These are phyloP conservation scores for Protonemura montana DNA, from an alignment of 2,888 invertebrate genomes.

Conservation along the genomic window DNA sequence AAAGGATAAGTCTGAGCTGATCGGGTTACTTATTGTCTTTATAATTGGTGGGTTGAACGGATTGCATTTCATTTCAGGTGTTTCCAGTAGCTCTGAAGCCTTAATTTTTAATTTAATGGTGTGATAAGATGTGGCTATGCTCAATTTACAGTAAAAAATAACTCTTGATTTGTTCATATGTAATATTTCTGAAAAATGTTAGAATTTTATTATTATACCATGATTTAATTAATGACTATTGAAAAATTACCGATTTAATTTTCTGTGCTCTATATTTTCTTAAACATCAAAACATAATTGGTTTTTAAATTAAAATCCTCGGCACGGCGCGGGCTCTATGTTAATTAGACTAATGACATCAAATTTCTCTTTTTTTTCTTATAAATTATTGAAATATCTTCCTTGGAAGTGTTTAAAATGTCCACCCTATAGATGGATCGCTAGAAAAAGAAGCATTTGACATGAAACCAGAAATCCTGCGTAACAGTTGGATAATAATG, in stretches of 20 bases:
- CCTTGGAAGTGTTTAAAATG: not conserved
- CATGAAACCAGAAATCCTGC: not conserved
- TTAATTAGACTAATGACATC: not conserved
- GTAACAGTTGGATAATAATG: not conserved
- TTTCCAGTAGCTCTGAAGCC: not conserved
- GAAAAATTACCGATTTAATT: not conserved
- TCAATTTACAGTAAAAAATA: not conserved
- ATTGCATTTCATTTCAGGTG: not conserved
- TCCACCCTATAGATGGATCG: conserved; percentile 7
- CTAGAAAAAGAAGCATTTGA: not conserved
- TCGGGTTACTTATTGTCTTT: not conserved
- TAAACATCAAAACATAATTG: not conserved
- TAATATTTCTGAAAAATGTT: not conserved
- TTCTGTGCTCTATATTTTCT: not conserved
- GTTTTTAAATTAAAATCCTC: not conserved
- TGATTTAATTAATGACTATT: not conserved
- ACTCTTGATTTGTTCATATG: not conserved
- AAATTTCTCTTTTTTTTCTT: not conserved
- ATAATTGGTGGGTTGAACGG: not conserved
- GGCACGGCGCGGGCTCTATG: not conserved
- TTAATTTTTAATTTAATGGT: not conserved
- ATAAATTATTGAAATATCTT: conserved; percentile 7
- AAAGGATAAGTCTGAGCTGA: too few relatives aligned
- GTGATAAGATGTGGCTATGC: not conserved
- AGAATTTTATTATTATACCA: not conserved